These are phyloP conservation scores for Pyrrhosoma nymphula DNA, from an alignment of 2,888 invertebrate genomes.

Conservation along the genomic window DNA sequence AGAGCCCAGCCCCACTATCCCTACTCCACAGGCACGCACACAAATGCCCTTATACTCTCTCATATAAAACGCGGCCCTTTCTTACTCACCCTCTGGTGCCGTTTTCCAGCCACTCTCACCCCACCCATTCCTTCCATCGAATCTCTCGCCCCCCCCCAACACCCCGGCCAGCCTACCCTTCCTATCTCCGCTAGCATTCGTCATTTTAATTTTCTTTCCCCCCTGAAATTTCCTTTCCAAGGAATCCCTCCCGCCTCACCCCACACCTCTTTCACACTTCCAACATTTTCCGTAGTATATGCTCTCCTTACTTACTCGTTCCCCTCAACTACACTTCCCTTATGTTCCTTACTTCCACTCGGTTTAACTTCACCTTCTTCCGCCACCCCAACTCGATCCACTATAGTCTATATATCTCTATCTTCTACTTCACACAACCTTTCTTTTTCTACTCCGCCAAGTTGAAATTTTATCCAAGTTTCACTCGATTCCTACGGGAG, in stretches of 20 bases:
- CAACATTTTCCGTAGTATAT: neutral
- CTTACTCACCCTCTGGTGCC: neutral
- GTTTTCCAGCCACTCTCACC: neutral
- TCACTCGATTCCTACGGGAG: neutral
- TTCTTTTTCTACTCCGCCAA: neutral
- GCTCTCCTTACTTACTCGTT: neutral
- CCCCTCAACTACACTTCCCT: constrained; percentile 7
- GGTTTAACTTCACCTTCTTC: constrained; percentile 1
- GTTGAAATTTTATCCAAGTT: neutral
- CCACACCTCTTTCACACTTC: neutral
- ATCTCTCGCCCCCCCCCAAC: neutral
- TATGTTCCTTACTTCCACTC: constrained; percentile 36
- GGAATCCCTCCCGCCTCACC: neutral
- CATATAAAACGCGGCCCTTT: neutral
- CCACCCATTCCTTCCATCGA: neutral
- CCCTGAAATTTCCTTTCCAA: neutral
- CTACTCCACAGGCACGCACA: no score
- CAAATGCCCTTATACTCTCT: neutral
- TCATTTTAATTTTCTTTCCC: constrained; percentile 43
- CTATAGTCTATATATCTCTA: constrained; percentile 12
- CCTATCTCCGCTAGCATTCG: constrained; percentile 25
- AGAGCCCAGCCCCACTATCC: no score
- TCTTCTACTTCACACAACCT: neutral
- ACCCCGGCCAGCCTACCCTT: neutral
- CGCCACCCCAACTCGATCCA: neutral